Percentiles rank a stretch among this genome's conserved stretches.
phyloP scores from a whole-genome alignment of 2,888 invertebrate species.

The Myopa testacea region DNA sequence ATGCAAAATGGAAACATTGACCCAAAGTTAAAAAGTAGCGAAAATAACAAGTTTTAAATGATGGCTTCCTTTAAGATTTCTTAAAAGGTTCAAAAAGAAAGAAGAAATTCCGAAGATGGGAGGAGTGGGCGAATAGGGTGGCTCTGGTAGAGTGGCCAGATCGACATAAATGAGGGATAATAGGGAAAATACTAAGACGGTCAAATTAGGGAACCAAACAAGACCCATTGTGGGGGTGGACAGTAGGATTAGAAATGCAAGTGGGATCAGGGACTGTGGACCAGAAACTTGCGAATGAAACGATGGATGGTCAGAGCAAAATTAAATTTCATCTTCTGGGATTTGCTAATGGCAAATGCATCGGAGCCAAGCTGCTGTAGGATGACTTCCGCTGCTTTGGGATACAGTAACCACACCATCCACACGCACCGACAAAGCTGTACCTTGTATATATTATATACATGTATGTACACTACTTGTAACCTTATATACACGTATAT shows the following conservation, averaged over 20 bases:
- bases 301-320: slow-evolving; percentile 4
- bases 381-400: slow-evolving; percentile 18
- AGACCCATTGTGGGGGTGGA: not conserved
- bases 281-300: not conserved
- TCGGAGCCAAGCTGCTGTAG: not conserved
- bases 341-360: slow-evolving; percentile 11
- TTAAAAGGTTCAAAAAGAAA: too few species aligned
- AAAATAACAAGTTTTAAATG: too few species aligned
- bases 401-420: too few species aligned
- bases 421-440: too few species aligned
- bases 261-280: not conserved
- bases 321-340: slow-evolving; percentile 27
- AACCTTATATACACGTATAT: not conserved
- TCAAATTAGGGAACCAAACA: not conserved
- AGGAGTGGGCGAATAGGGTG: too few species aligned
- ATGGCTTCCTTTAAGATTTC: too few species aligned
- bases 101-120: too few species aligned
- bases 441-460: not conserved
- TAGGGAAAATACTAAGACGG: not conserved
- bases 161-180: not conserved
- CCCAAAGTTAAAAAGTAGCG: too few species aligned
- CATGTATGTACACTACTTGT: not conserved
- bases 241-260: not conserved
- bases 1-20: too few species aligned
- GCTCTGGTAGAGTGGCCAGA: too few species aligned